phyloP scores from a whole-genome alignment of 2,113 vertebrate species.

The Herpailurus yagouaroundi region DNA sequence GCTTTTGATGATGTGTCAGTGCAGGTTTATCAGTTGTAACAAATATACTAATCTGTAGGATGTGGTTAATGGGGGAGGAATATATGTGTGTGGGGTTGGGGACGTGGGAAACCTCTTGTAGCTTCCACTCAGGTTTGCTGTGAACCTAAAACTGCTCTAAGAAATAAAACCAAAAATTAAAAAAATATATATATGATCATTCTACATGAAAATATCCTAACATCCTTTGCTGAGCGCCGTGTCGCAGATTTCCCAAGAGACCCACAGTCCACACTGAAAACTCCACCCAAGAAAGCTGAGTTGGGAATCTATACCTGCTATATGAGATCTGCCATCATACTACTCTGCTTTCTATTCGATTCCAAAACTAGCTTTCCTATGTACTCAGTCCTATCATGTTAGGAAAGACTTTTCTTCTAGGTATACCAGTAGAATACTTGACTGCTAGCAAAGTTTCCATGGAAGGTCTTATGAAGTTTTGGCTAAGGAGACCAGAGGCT shows the following conservation, averaged over 20 bases:
- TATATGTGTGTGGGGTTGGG: background rate
- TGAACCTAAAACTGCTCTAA: background rate
- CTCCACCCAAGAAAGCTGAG: background rate
- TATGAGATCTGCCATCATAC: background rate
- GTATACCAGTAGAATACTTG: background rate
- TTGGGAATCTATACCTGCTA: background rate
- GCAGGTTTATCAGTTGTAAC: background rate
- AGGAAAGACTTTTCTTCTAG: background rate
- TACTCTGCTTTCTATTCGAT: background rate
- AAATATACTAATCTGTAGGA: background rate
- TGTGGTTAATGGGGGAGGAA: background rate
- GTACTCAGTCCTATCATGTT: background rate
- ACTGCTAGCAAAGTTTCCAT: background rate
- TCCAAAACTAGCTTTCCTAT: background rate
- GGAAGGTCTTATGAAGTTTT: background rate
- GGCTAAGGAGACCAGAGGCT: background rate
- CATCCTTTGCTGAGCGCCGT: background rate
- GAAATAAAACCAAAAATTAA: background rate
- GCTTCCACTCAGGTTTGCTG: background rate
- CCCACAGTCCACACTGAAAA: background rate
- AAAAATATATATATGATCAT: too few species aligned
- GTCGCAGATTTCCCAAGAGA: background rate
- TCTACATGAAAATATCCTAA: background rate
- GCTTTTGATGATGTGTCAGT: background rate
- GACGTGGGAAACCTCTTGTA: background rate